A percentile compares a stretch with the other conserved stretches of the same genome.
These are phyloP conservation scores for Machaerirhynchus nigripectus DNA, from an alignment of 2,113 vertebrate species.

Conservation along the genomic window DNA sequence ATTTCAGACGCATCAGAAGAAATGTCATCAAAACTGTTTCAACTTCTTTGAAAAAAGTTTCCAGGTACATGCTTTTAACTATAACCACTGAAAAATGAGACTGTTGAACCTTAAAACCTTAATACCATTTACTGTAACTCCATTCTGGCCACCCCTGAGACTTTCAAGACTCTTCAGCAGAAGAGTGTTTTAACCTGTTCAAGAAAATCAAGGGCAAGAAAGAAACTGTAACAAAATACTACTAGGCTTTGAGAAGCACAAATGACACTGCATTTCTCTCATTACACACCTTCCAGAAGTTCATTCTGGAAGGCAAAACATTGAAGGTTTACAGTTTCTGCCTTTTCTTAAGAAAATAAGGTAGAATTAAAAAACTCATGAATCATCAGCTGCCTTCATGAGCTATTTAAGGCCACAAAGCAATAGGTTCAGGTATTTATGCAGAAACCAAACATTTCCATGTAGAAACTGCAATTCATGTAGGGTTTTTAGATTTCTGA, in stretches of 20 bases:
- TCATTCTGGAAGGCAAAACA: background rate
- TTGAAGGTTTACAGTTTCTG: background rate
- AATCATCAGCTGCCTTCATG: background rate
- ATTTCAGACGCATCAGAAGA: background rate
- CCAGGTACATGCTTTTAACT: background rate
- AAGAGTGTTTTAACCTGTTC: background rate
- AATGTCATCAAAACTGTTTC: background rate
- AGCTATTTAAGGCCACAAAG: background rate
- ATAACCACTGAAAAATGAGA: background rate
- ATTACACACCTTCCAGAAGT: background rate
- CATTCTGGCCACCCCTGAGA: background rate
- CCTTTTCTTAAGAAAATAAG: constrained; percentile 1
- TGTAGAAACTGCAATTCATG: background rate
- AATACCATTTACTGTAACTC: background rate
- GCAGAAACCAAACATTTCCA: background rate
- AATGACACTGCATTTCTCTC: background rate
- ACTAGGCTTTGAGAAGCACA: background rate
- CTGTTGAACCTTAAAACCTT: background rate
- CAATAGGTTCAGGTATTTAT: background rate
- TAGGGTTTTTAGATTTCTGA: background rate
- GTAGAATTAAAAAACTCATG: background rate
- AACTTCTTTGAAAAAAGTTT: background rate
- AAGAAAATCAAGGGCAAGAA: background rate
- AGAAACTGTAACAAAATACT: background rate
- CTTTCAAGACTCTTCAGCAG: background rate